Conservation (phyloP, 2,113 vertebrate species). For the Chauna torquata region DNA sequence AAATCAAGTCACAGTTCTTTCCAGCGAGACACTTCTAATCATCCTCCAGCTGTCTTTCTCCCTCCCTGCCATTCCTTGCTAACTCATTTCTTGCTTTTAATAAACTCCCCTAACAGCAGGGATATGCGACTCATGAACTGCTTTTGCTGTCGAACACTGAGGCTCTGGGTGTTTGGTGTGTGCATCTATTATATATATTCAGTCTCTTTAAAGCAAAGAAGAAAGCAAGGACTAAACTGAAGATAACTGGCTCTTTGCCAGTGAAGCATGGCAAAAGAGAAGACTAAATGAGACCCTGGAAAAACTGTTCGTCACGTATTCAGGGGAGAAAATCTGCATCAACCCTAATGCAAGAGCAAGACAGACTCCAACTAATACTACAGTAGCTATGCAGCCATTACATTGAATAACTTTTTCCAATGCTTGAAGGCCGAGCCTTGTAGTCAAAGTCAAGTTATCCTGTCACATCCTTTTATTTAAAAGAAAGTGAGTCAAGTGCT, state of each 20-base stretch:
- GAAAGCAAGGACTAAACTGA: not conserved
- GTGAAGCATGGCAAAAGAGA: not conserved
- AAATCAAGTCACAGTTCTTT: not conserved
- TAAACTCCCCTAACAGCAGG: not conserved
- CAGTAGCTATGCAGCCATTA: not conserved
- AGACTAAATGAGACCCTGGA: not conserved
- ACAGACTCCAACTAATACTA: not conserved
- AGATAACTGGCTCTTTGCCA: not conserved
- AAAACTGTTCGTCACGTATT: not conserved
- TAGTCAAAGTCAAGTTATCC: not conserved
- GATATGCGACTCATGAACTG: not conserved
- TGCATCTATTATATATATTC: not conserved
- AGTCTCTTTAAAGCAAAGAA: not conserved
- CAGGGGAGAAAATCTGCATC: not conserved
- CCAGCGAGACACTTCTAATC: not conserved
- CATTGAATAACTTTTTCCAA: not conserved
- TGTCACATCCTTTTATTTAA: not conserved
- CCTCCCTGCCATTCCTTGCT: not conserved
- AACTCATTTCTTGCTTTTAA: not conserved
- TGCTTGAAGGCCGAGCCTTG: not conserved
- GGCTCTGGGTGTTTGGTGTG: not conserved
- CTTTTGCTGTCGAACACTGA: not conserved
- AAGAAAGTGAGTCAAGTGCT: not conserved
- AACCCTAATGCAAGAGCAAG: accelerated
- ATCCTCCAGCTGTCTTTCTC: not conserved